Evolutionary conservation across 2,113 vertebrate genomes (phyloP), one percentile per base, ranked within the genome.

Genomic region (Pterophyllum scalare): DNA sequence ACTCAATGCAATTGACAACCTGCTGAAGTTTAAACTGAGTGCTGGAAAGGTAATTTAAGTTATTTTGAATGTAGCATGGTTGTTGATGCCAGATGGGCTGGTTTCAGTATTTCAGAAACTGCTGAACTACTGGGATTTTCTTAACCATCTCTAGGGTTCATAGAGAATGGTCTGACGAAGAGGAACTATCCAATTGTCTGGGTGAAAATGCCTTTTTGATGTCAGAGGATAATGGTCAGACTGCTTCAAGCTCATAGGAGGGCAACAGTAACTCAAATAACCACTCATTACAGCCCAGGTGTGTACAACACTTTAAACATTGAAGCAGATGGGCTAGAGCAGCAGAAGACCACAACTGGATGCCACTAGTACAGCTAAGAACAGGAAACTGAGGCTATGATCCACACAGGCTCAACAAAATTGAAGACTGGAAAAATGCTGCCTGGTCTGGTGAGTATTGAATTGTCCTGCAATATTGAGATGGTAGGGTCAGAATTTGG

Each of bases 131-230:
- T 24, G 6, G 40, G 15, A 67, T 46, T 24, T 67, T 12, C 64
- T 15, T 15, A 46, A 3, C 19, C 52, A 54, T 67, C 15, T 67
- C 5, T 26, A 46, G 22, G 64, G 15, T 67, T 46, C 12, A 26
- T 22, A 67, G 14, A 26, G 14, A 46, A 40, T 67, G 14, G 64
- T 46, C 22, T 46, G 1, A 43, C 40, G 26, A 22, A 46, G 64
- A 46, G 64, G 46, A 67, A 67, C 26, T 67, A 67, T 46, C 22
- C 38, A 61, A 17, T 61, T 65, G n/a, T 17, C 40, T 65, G 62
- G 38, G 35, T 67, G 38, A 67, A 67, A 67, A 46, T 64, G 33
- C 20, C 7, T 64, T 40, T 20, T 64, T 64, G 12, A 64, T 40
- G 22, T n/a, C 61, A 15, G 38, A 40, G 22, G 35, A 22, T 20